Evolutionary conservation across 2,888 invertebrate genomes (phyloP), one percentile per base, ranked within the genome.

Genomic region (Melanargia galathea): DNA sequence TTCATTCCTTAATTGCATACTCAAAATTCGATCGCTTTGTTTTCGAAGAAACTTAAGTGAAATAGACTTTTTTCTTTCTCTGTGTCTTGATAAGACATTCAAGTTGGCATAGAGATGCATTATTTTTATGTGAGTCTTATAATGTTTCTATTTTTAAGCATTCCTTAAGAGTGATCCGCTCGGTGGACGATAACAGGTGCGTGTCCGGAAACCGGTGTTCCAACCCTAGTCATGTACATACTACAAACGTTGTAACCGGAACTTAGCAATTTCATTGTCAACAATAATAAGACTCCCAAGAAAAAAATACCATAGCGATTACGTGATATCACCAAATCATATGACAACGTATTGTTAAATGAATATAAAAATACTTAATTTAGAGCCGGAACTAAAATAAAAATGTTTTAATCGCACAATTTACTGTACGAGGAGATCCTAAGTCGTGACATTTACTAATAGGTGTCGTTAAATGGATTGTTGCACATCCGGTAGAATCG

Each of bases 261-360:
- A 86, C 84, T 82, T 74, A 77, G 83, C 83, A 79, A 87, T 87
- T 87, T 84, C 83, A 83, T 83, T 81, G 76, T 79, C 73, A 71
- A 74, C 74, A 72, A 76, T 67, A 75, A 77, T 82, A 83, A 79
- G 48, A 55, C 24, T 72, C 74, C 75, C 78, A 70, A 70, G 75
- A 77, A 75, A 76, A 75, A 75, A 74, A 80, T 75, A 73, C 11
- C 40, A 16, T 30, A 51, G 43, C 30, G 22, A 35, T 55, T 75
- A 73, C 74, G 72, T 49, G 56, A 62, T 45, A 57, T 51, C 49
- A 51, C 51, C 22, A 56, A 33, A 57, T 33, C 13, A 46, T 48
- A 48, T 26, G 48, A 48, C 26, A 56, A 48, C 26, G 8, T 35
- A 18, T 51, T 20, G 13, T 18, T 43, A 26, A 16, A 48, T 43